These are phyloP conservation scores for Odontocolon sp. DNA, from an alignment of 2,888 invertebrate species.

Conservation along the genomic window DNA sequence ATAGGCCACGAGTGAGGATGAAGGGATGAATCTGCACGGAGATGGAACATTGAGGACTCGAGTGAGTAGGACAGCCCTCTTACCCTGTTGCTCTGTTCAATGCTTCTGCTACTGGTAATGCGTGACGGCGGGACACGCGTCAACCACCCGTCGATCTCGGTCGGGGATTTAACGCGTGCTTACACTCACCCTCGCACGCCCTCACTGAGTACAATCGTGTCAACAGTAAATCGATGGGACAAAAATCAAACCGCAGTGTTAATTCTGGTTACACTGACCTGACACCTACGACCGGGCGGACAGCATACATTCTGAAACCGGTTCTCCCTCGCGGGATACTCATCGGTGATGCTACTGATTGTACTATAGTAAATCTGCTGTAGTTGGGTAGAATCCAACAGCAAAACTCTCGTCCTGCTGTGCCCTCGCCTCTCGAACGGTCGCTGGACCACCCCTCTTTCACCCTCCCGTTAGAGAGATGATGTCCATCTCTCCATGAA, in stretches of 20 bases:
- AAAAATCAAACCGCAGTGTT: conserved; percentile 67
- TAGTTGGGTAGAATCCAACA: conserved; percentile 45
- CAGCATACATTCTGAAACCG: conserved; percentile 50
- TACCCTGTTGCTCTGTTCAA: too few relatives aligned
- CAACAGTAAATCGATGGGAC: conserved; percentile 71
- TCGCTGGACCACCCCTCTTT: conserved; percentile 33
- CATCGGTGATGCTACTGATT: conserved; percentile 40
- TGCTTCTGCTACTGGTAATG: conserved; percentile 38
- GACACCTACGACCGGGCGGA: conserved; percentile 48
- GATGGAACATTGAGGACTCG: too few relatives aligned
- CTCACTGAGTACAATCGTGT: conserved; percentile 65
- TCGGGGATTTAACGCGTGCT: conserved; percentile 33
- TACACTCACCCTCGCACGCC: conserved; percentile 42
- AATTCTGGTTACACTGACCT: conserved; percentile 68
- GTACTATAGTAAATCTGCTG: too few relatives aligned
- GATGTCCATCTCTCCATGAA: conserved; percentile 9
- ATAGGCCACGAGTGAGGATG: too few relatives aligned
- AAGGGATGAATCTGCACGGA: not conserved
- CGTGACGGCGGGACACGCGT: conserved; percentile 38
- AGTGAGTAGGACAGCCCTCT: too few relatives aligned
- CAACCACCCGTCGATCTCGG: conserved; percentile 52
- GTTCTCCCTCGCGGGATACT: conserved; percentile 45
- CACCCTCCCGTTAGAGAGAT: conserved; percentile 21
- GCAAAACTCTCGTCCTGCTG: conserved; percentile 23
- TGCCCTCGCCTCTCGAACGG: conserved; percentile 45